Evolutionary conservation across 2,113 vertebrate species (phyloP).

Genomic region (Sturnira hondurensis): DNA sequence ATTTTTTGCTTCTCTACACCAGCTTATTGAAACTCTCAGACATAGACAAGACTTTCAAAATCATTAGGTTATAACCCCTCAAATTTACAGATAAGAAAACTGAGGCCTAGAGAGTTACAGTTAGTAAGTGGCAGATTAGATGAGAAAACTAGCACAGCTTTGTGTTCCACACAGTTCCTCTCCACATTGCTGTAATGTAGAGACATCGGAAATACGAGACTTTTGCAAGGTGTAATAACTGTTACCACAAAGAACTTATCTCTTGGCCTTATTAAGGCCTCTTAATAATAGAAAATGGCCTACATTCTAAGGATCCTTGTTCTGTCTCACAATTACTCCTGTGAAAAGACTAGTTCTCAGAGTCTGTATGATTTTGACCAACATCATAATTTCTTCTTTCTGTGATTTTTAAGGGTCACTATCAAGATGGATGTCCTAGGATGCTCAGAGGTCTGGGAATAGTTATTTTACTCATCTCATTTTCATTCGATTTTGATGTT

Average conservation of each 20-base stretch:
- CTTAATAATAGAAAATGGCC: not conserved
- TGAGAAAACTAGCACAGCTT: not conserved
- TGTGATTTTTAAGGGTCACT: not conserved
- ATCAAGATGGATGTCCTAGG: not conserved
- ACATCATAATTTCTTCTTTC: not conserved
- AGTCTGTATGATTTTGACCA: not conserved
- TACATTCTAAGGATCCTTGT: not conserved
- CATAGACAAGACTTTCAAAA: not conserved
- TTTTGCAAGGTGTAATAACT: not conserved
- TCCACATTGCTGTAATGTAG: not conserved
- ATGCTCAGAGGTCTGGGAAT: not conserved
- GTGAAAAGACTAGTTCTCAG: not conserved
- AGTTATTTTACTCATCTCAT: not conserved
- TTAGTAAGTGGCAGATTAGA: not conserved
- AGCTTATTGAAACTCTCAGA: not conserved
- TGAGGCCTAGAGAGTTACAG: not conserved
- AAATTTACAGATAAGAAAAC: not conserved
- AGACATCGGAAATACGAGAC: not conserved
- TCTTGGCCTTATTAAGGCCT: not conserved
- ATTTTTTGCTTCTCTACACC: not conserved
- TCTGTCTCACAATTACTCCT: not conserved
- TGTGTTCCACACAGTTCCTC: not conserved
- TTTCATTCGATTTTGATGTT: not conserved
- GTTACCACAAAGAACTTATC: not conserved
- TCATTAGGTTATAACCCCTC: not conserved